A percentile compares a stretch with the other conserved stretches of the same genome.
Evolutionary conservation across 2,888 invertebrate genomes (phyloP).

Genomic region (Coecobrya sp.): DNA sequence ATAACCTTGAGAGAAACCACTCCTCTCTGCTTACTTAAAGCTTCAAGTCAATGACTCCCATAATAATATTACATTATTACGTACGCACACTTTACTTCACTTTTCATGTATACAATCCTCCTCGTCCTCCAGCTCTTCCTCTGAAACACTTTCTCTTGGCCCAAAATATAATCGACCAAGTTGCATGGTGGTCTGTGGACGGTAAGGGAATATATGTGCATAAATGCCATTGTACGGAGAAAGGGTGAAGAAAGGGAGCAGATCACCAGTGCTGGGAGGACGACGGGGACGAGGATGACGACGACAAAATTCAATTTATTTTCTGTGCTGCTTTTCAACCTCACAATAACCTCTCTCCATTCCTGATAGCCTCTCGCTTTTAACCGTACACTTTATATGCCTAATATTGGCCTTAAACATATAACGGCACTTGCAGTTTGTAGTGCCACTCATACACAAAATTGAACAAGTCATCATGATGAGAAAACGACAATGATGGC

Average conservation of each 20-base stretch:
- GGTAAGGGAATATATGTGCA: background rate
- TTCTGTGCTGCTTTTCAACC: conserved; percentile 52
- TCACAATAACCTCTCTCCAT: conserved; percentile 66
- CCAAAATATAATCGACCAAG: conserved; percentile 11
- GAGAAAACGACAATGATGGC: conserved; percentile 4
- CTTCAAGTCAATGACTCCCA: conserved; percentile 7
- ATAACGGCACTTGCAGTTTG: background rate
- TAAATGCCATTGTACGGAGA: background rate
- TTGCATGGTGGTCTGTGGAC: background rate
- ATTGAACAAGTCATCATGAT: conserved; percentile 68
- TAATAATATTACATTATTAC: conserved; percentile 24
- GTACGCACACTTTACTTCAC: conserved; percentile 17
- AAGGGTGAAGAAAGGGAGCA: conserved; percentile 5
- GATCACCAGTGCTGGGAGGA: conserved; percentile 22
- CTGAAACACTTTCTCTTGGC: background rate
- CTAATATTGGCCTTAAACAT: background rate
- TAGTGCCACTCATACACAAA: conserved; percentile 18
- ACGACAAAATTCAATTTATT: conserved; percentile 79
- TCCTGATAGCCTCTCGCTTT: conserved; percentile 45
- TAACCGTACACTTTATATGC: background rate
- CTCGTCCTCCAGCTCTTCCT: background rate
- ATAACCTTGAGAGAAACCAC: conserved; percentile 62
- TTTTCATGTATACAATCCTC: background rate
- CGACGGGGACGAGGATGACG: background rate
- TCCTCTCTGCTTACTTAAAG: background rate